These are phyloP conservation scores for Phocides pigmalion DNA, from an alignment of 1,140 invertebrate genomes.

Conservation along the genomic window DNA sequence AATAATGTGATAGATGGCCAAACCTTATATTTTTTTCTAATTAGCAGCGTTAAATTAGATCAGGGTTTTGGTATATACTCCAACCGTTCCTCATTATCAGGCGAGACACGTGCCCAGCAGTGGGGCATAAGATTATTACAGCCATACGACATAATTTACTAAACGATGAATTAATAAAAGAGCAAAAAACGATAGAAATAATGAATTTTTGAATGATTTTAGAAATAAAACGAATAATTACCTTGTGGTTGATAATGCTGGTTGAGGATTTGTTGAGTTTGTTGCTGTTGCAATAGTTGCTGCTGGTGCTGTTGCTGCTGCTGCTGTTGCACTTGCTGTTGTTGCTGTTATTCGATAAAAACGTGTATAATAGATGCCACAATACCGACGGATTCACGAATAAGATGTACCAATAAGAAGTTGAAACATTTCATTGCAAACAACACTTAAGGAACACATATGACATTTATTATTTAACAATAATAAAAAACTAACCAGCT, in stretches of 20 bases:
- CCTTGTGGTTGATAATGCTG: conserved; percentile 73
- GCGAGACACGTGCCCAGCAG: no score
- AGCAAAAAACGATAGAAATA: neutral
- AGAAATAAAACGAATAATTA: conserved; percentile 30
- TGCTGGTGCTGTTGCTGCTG: conserved; percentile 70
- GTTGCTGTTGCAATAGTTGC: conserved; percentile 62
- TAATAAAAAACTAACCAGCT: conserved; percentile 2
- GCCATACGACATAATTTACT: no score
- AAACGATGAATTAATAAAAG: no score
- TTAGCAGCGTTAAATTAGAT: no score
- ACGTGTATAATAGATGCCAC: neutral
- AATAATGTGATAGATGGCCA: no score
- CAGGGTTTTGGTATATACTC: no score
- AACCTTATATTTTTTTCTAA: no score
- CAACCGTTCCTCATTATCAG: no score
- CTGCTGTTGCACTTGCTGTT: conserved; percentile 53
- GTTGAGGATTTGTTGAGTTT: conserved; percentile 63
- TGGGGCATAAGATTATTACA: no score
- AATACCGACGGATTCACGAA: neutral
- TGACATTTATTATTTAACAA: no score
- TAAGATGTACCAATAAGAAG: neutral
- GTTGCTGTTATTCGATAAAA: conserved; percentile 35
- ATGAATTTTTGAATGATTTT: neutral
- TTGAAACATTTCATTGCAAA: neutral
- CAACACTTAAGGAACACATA: no score